Base-by-base conservation (phyloP, 23 tunicate genomes). In the Aplidium turbinatum region DNA sequence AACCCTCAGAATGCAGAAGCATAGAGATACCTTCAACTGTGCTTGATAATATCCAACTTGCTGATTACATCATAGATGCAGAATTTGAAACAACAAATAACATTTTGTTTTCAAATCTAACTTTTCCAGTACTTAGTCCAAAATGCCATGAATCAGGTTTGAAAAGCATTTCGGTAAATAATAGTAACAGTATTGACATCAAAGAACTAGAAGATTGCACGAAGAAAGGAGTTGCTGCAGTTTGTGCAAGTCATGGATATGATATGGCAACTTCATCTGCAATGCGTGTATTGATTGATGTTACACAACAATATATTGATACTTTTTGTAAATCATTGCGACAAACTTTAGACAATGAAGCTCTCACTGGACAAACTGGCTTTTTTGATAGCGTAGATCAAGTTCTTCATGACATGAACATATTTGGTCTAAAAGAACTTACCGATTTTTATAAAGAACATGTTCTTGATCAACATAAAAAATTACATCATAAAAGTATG, bases 361-460 rank as follows among this genome's bases (percentile, higher is more conserved):
- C 76, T 22, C 7, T 46, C 16, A 70, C 76, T 24, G 76, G 76
- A 47, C n/a, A 30, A 7, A 70, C 76, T 70, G 76, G 58, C 2
- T 70, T 70, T 48, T 70, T 47, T 47, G 76, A 70, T 70, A 3
- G 58, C 35, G n/a, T 70, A 7, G 76, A 70, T 70, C 76, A 70
- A 27, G 36, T 70, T 23, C 47, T 70, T 6, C 76, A 70, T 48
- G 76, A 70, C 45, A 47, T 70, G 58, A 13, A 47, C 35, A 47
- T 70, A 3, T 58, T 58, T 4, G 35, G 23, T 25, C 31, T 70
- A 24, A 33, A 46, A 46, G 76, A 47, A 9, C 58, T 70, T 6
- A 18, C 3, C 18, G 35, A 47, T 4, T 70, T 20, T 48, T 70
- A 47, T 48, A 4, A 70, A 48, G 28, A 70, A 70, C 18, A 29